Percentiles rank a stretch among this genome's conserved stretches.
These are phyloP conservation scores for Metopia argyrocephala DNA, from an alignment of 2,888 invertebrate species.

Conservation along the genomic window DNA sequence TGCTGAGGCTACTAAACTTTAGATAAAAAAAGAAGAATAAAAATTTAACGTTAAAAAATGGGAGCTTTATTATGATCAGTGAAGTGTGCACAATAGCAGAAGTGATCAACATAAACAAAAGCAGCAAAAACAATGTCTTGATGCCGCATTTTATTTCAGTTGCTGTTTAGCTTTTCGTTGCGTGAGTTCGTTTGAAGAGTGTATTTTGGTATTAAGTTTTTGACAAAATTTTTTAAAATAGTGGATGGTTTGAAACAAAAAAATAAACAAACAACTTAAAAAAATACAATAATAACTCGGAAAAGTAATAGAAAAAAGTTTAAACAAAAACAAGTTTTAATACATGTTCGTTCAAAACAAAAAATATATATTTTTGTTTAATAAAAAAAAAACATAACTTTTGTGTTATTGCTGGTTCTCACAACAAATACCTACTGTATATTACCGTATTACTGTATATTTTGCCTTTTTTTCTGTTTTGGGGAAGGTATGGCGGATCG, in stretches of 20 bases:
- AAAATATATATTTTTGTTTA: constrained; percentile 15
- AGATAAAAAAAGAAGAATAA: constrained; percentile 10
- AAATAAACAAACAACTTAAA: not conserved
- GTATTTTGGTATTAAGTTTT: not conserved
- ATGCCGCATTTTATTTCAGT: constrained; percentile 61
- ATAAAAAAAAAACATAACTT: constrained; percentile 35
- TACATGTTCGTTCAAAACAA: constrained; percentile 18
- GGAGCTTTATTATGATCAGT: constrained; percentile 57
- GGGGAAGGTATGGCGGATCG: constrained; percentile 52
- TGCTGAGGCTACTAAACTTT: constrained; percentile 10
- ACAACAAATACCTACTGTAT: not conserved
- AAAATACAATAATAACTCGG: constrained; percentile 35
- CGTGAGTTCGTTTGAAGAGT: constrained; percentile 54
- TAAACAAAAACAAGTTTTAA: constrained; percentile 57
- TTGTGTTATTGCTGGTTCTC: constrained; percentile 1
- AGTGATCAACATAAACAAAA: constrained; percentile 37
- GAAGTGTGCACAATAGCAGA: constrained; percentile 47
- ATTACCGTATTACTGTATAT: not conserved
- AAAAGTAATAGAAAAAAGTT: constrained; percentile 14
- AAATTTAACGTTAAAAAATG: constrained; percentile 3
- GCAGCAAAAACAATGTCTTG: constrained; percentile 38
- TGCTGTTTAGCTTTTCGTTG: constrained; percentile 65
- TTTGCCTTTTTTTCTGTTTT: not conserved
- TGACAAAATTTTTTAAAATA: constrained; percentile 3
- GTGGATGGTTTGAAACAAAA: constrained; percentile 21